Percentiles rank a stretch among this genome's conserved stretches.
Evolutionary conservation across 2,888 invertebrate species (phyloP).

Genomic region (Lamproptera curius): DNA sequence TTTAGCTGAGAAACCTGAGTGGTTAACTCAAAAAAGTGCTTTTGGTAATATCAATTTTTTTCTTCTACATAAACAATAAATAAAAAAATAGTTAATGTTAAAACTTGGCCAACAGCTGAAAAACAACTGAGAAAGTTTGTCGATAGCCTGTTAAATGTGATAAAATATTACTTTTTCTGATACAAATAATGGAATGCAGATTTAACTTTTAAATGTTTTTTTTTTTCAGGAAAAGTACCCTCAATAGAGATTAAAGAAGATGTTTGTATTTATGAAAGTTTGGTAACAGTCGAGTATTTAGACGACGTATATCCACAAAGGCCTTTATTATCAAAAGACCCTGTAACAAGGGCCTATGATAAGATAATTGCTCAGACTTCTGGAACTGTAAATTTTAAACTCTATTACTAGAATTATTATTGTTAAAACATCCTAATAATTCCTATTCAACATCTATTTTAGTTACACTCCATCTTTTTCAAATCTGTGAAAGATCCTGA

Average conservation of each 20-base stretch:
- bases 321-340: conserved; percentile 82
- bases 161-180: too few relatives aligned
- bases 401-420: not conserved
- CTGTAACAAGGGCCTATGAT: conserved; percentile 83
- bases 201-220: too few relatives aligned
- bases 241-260: conserved; percentile 83
- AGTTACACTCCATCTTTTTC: conserved; percentile 45
- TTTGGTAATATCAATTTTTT: conserved; percentile 49
- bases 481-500: conserved; percentile 44
- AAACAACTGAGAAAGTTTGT: too few relatives aligned
- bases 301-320: conserved; percentile 85
- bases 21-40: conserved; percentile 83
- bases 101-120: too few relatives aligned
- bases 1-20: conserved; percentile 86
- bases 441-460: conserved; percentile 27
- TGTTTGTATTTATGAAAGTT: conserved; percentile 84
- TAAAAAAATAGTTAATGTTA: too few relatives aligned
- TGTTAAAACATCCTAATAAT: too few relatives aligned
- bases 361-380: conserved; percentile 80
- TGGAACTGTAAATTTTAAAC: conserved; percentile 42
- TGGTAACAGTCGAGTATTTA: conserved; percentile 87
- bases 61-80: too few relatives aligned
- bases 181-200: too few relatives aligned
- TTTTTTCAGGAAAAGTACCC: conserved; percentile 82
- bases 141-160: too few relatives aligned